These are phyloP conservation scores for Pagetopsis macropterus DNA, from an alignment of 2,797 vertebrate species.

Conservation along the genomic window DNA sequence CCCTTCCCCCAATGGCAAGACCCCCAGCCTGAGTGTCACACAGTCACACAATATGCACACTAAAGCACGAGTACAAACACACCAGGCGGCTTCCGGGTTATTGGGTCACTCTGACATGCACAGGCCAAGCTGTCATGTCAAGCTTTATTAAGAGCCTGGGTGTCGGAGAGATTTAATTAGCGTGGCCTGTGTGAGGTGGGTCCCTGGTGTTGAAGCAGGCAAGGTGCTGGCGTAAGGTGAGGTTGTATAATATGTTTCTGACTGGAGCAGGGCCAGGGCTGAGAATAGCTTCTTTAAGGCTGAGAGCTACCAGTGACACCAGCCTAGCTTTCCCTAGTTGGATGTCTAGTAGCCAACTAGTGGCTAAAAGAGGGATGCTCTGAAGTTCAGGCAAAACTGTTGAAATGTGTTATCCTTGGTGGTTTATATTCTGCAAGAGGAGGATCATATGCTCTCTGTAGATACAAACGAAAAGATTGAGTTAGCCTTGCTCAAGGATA, in stretches of 20 bases:
- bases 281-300: slow-evolving; percentile 41
- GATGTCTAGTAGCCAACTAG: slow-evolving; percentile 20
- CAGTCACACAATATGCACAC: slow-evolving; percentile 23
- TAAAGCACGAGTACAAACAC: slow-evolving; percentile 42
- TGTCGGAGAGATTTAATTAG: slow-evolving; percentile 80
- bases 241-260: slow-evolving; percentile 61
- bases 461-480: background rate
- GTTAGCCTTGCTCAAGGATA: background rate
- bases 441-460: background rate
- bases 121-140: slow-evolving; percentile 72
- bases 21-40: slow-evolving; percentile 36
- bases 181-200: slow-evolving; percentile 44
- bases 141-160: slow-evolving; percentile 71
- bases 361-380: background rate
- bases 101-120: slow-evolving; percentile 63
- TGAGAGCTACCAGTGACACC: slow-evolving; percentile 36
- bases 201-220: slow-evolving; percentile 35
- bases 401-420: background rate
- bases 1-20: slow-evolving; percentile 58
- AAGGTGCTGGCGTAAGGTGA: slow-evolving; percentile 44
- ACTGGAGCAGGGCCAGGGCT: slow-evolving; percentile 36
- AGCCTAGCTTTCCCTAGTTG: slow-evolving; percentile 30
- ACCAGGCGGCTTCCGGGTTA: slow-evolving; percentile 66
- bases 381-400: slow-evolving; percentile 20
- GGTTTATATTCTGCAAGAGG: background rate